phyloP scores from a whole-genome alignment of 2,888 invertebrate species.

The Lysandra coridon region DNA sequence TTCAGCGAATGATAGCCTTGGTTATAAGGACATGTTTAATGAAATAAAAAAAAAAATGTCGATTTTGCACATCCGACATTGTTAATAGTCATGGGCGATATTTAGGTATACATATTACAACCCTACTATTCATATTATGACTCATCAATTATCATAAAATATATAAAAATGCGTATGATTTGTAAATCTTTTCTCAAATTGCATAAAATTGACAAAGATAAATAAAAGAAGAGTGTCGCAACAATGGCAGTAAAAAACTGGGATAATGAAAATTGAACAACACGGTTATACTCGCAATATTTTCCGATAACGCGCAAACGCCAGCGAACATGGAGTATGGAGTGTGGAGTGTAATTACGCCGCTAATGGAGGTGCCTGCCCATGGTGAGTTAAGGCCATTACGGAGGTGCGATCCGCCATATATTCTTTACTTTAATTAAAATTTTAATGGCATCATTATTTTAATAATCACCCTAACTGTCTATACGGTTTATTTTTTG shows the following conservation, averaged over 20 bases:
- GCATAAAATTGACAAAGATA: neutral
- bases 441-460: conserved; percentile 3
- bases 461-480: conserved; percentile 1
- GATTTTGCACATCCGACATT: no score
- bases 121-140: no score
- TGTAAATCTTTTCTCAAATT: neutral
- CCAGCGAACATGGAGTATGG: conserved; percentile 40
- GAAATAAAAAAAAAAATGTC: no score
- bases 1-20: no score
- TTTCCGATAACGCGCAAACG: conserved; percentile 35
- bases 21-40: no score
- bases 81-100: no score
- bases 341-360: conserved; percentile 45
- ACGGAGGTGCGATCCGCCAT: conserved; percentile 34
- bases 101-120: no score
- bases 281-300: neutral
- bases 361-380: conserved; percentile 43
- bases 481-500: neutral
- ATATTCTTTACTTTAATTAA: conserved; percentile 22
- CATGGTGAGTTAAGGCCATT: conserved; percentile 45
- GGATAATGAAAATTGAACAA: conserved; percentile 9
- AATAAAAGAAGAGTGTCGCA: neutral
- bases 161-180: no score
- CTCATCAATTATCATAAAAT: no score
- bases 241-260: neutral